Conservation (phyloP, 2,888 invertebrate species). For the Didymodactylos carnosus region DNA sequence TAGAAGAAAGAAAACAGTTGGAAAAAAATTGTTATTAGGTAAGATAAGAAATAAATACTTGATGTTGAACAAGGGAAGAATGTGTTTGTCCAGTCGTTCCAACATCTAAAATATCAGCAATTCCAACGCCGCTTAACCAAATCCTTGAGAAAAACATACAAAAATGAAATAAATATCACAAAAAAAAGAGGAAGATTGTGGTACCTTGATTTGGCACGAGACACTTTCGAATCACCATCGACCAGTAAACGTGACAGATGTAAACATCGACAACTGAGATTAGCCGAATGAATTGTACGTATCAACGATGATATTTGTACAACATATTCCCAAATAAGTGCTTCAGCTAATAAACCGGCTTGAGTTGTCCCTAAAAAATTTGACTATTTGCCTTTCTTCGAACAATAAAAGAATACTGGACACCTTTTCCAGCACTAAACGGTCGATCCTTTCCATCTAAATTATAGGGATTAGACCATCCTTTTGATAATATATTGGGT, state of each 20-base stretch:
- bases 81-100: background rate
- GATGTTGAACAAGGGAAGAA: too few relatives aligned
- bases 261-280: slow-evolving; percentile 57
- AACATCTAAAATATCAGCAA: slow-evolving; percentile 52
- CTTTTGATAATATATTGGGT: slow-evolving; percentile 21
- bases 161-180: background rate
- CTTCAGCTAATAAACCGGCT: slow-evolving; percentile 58
- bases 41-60: background rate
- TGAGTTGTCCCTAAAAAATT: slow-evolving; percentile 18
- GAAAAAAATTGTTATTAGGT: background rate
- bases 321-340: slow-evolving; percentile 77
- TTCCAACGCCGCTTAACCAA: slow-evolving; percentile 57
- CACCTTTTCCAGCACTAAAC: slow-evolving; percentile 21
- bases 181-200: background rate
- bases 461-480: slow-evolving; percentile 23
- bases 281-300: slow-evolving; percentile 62
- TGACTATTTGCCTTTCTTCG: too few relatives aligned
- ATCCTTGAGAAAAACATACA: slow-evolving; percentile 38
- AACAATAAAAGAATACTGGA: too few relatives aligned
- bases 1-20: slow-evolving; percentile 30
- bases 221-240: slow-evolving; percentile 23
- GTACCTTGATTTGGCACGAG: background rate
- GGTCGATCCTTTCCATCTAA: slow-evolving; percentile 22
- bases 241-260: slow-evolving; percentile 67
- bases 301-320: slow-evolving; percentile 83